Evolutionary conservation across 2,113 vertebrate genomes (phyloP).

Genomic region (Paramisgurnus dabryanus): DNA sequence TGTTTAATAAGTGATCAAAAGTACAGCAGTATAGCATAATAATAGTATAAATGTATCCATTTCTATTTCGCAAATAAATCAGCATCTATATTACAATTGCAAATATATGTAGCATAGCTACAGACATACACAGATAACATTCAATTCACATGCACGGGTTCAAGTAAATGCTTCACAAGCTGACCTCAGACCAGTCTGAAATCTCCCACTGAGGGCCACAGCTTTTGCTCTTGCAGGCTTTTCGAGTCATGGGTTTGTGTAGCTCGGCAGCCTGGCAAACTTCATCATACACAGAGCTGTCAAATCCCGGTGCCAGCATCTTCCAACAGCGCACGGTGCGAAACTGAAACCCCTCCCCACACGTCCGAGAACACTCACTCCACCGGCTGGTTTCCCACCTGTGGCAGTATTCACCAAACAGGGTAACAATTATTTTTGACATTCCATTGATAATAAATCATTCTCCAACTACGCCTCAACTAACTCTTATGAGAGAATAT

Average conservation of each 20-base stretch:
- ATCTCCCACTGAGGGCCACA: conserved; percentile 90
- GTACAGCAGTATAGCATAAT: no score
- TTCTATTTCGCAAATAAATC: no score
- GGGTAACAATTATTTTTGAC: no score
- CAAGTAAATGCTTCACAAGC: conserved; percentile 46
- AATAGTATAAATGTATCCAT: no score
- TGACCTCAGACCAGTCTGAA: conserved; percentile 84
- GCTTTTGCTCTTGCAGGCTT: conserved; percentile 83
- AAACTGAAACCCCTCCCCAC: conserved; percentile 83
- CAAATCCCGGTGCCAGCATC: conserved; percentile 86
- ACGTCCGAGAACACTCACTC: conserved; percentile 88
- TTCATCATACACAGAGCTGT: conserved; percentile 86
- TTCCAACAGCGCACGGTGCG: conserved; percentile 89
- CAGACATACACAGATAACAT: no score
- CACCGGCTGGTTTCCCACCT: conserved; percentile 91
- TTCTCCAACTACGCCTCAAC: no score
- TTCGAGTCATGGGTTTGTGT: conserved; percentile 82
- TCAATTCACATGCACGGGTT: no score
- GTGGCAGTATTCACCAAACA: conserved; percentile 1
- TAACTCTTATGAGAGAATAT: no score
- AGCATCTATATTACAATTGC: no score
- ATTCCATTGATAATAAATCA: no score
- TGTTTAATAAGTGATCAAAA: no score
- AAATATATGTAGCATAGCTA: no score
- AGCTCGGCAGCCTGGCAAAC: conserved; percentile 81